phyloP scores from a whole-genome alignment of 2,797 vertebrate species.

The Takifugu rubripes region DNA sequence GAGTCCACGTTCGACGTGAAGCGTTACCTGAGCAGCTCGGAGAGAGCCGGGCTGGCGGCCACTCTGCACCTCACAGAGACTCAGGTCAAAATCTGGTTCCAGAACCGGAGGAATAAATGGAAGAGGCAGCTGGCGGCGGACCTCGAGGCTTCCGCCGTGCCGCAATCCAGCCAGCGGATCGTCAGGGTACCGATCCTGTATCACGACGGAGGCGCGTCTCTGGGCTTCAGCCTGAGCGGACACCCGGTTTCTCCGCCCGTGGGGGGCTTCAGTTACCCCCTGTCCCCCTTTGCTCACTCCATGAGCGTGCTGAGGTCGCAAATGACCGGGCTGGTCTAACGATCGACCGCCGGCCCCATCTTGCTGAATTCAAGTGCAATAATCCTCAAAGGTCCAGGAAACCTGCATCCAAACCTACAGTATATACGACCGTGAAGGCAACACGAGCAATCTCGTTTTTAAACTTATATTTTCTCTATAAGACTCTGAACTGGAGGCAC shows the following conservation, averaged over 20 bases:
- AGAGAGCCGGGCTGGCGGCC: constrained; percentile 77
- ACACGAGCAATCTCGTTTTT: constrained; percentile 11
- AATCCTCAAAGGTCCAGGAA: constrained; percentile 41
- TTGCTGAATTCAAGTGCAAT: constrained; percentile 56
- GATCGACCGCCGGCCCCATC: constrained; percentile 6
- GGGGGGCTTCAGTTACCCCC: constrained; percentile 77
- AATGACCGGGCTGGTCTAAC: constrained; percentile 87
- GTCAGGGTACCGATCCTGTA: constrained; percentile 91
- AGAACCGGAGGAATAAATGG: constrained; percentile 89
- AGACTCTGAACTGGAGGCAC: background rate
- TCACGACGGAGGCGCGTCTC: constrained; percentile 79
- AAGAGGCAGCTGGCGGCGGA: constrained; percentile 88
- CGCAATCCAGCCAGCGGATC: constrained; percentile 82
- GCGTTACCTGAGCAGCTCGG: constrained; percentile 83
- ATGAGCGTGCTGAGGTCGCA: constrained; percentile 85
- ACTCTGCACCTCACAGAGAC: constrained; percentile 84
- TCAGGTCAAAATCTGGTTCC: constrained; percentile 91
- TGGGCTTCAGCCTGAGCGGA: constrained; percentile 79
- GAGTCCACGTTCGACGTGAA: constrained; percentile 93
- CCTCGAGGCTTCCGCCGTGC: constrained; percentile 79
- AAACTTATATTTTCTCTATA: background rate
- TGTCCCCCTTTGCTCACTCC: constrained; percentile 86
- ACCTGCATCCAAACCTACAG: constrained; percentile 57
- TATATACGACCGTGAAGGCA: constrained; percentile 20
- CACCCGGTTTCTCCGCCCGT: constrained; percentile 72